Conservation (phyloP, 2,888 invertebrate species). For the Acleris literana region DNA sequence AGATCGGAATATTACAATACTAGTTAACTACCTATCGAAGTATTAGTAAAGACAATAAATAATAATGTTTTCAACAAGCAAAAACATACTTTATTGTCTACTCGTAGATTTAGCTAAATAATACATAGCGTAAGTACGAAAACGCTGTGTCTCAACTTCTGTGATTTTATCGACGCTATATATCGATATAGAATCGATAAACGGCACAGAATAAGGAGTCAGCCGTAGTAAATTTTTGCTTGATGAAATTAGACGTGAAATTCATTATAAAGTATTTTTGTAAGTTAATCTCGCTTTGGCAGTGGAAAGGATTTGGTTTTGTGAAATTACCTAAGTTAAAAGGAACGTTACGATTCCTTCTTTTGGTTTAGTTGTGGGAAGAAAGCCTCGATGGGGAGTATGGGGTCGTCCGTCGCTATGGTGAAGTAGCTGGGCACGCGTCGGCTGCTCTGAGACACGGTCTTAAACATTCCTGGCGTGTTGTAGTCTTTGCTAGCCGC, state of each 20-base stretch:
- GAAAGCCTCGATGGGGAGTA: conserved; percentile 91
- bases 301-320: conserved; percentile 73
- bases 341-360: conserved; percentile 77
- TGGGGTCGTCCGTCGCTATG: conserved; percentile 90
- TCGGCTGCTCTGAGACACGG: conserved; percentile 85
- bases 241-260: conserved; percentile 26
- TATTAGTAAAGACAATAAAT: conserved; percentile 37
- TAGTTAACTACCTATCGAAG: conserved; percentile 29
- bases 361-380: conserved; percentile 88
- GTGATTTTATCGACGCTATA: conserved; percentile 21
- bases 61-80: conserved; percentile 37
- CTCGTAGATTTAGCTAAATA: conserved; percentile 20
- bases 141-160: conserved; percentile 31
- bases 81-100: conserved; percentile 36
- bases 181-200: conserved; percentile 21
- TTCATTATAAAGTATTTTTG: conserved; percentile 15
- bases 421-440: conserved; percentile 88
- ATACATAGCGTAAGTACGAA: conserved; percentile 20
- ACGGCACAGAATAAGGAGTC: conserved; percentile 29
- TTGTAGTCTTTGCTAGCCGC: conserved; percentile 89
- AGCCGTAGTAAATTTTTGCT: conserved; percentile 36
- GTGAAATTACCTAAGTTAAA: conserved; percentile 48
- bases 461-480: conserved; percentile 88
- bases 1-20: conserved; percentile 11
- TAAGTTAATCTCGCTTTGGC: conserved; percentile 62